A percentile compares a stretch with the other conserved stretches of the same genome.
These are phyloP conservation scores for Zhengitettix transpicula DNA, from an alignment of 2,888 invertebrate species.

Conservation along the genomic window DNA sequence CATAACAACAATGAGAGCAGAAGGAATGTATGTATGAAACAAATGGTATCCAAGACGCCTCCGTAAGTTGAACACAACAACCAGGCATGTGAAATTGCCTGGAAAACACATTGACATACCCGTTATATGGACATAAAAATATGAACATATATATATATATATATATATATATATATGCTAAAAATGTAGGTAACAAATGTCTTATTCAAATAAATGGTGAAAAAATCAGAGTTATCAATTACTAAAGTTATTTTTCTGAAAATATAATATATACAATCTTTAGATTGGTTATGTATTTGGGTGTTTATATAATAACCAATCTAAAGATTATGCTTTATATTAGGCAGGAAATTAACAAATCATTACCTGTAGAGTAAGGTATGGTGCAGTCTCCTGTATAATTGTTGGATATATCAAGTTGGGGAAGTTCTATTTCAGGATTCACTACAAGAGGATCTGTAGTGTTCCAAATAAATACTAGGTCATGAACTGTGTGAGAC, in stretches of 20 bases:
- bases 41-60: slow-evolving; percentile 79
- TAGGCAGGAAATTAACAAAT: neutral
- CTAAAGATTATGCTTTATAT: neutral
- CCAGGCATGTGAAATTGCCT: slow-evolving; percentile 85
- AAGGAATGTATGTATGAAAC: slow-evolving; percentile 87
- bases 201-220: too few relatives aligned
- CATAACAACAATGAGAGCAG: slow-evolving; percentile 88
- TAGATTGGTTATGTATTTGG: neutral
- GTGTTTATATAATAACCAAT: neutral
- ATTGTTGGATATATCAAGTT: slow-evolving; percentile 72
- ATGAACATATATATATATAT: too few relatives aligned
- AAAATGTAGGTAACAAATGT: too few relatives aligned
- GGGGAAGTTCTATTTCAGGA: slow-evolving; percentile 74
- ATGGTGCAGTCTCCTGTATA: slow-evolving; percentile 80
- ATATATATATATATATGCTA: too few relatives aligned
- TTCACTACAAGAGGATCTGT: slow-evolving; percentile 76
- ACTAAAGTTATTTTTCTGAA: too few relatives aligned
- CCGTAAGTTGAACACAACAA: slow-evolving; percentile 78
- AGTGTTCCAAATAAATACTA: slow-evolving; percentile 80
- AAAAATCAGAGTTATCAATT: too few relatives aligned
- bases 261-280: too few relatives aligned
- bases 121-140: too few relatives aligned
- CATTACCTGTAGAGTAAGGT: slow-evolving; percentile 58
- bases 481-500: slow-evolving; percentile 75
- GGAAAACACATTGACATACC: slow-evolving; percentile 15